Percentiles rank a stretch among this genome's conserved stretches.
Conservation (phyloP, 2,113 vertebrate species). For the Hyaena hyaena region DNA sequence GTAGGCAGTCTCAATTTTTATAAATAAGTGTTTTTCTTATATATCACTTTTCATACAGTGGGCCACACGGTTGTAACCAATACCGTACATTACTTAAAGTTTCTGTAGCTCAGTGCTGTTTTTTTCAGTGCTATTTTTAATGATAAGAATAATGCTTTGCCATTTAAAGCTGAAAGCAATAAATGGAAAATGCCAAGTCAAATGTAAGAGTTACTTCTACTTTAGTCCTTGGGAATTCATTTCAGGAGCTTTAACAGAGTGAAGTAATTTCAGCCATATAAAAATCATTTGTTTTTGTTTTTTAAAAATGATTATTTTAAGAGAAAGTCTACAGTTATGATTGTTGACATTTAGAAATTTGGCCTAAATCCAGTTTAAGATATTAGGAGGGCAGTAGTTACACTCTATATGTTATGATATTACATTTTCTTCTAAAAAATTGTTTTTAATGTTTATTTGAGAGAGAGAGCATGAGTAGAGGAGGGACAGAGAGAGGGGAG, state of each 20-base stretch:
- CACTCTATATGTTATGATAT: background rate
- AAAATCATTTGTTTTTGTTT: constrained; percentile 46
- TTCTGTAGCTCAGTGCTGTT: constrained; percentile 41
- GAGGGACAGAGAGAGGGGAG: too few species aligned
- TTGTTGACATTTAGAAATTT: constrained; percentile 7
- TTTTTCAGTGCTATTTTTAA: constrained; percentile 46
- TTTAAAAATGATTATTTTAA: background rate
- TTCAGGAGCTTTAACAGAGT: background rate
- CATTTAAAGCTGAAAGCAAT: constrained; percentile 56
- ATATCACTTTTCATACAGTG: constrained; percentile 30
- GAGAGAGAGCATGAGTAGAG: too few species aligned
- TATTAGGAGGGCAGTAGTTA: background rate
- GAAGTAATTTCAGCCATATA: constrained; percentile 19
- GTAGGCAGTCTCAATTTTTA: constrained; percentile 3
- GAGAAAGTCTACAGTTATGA: background rate
- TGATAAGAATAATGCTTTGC: constrained; percentile 50
- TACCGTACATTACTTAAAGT: constrained; percentile 25
- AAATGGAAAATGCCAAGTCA: constrained; percentile 53
- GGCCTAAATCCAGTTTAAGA: background rate
- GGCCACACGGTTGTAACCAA: background rate
- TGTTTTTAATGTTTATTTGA: too few species aligned
- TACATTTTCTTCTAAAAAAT: background rate
- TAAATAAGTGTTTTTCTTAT: background rate
- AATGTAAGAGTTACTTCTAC: constrained; percentile 13
- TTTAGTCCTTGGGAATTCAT: constrained; percentile 49